These are phyloP conservation scores for Saimiri boliviensis DNA, from an alignment of 2,113 vertebrate genomes.

Conservation along the genomic window DNA sequence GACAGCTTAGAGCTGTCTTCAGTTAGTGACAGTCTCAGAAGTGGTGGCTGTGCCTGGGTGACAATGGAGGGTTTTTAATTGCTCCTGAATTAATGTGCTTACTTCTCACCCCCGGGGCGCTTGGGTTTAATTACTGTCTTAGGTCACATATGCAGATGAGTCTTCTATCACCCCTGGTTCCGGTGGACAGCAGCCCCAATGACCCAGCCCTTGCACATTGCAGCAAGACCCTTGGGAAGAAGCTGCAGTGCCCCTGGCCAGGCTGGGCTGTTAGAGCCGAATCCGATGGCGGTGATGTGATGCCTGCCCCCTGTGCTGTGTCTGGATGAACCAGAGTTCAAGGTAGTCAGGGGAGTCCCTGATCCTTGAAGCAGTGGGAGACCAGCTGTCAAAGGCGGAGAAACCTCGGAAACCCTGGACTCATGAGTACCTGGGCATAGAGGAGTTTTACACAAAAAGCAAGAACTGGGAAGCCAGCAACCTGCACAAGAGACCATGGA, in stretches of 20 bases:
- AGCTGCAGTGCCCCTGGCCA: not conserved
- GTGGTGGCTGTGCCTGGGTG: not conserved
- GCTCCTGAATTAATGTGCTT: slow-evolving; percentile 66
- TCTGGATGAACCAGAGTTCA: not conserved
- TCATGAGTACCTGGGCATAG: not conserved
- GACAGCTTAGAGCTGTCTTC: not conserved
- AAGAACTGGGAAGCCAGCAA: not conserved
- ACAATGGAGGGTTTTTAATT: slow-evolving; percentile 51
- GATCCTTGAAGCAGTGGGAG: not conserved
- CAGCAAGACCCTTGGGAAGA: not conserved
- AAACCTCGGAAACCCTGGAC: not conserved
- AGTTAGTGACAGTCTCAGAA: not conserved
- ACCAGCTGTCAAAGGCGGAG: not conserved
- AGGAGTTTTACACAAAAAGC: not conserved
- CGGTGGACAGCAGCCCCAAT: not conserved
- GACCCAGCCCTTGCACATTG: not conserved
- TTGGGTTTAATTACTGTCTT: slow-evolving; percentile 65
- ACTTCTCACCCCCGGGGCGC: slow-evolving; percentile 54
- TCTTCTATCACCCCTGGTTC: slow-evolving; percentile 19
- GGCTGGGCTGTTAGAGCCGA: not conserved
- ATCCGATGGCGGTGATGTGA: too few species aligned
- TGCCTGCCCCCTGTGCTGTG: not conserved
- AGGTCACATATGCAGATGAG: slow-evolving; percentile 61
- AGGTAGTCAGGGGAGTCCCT: not conserved
- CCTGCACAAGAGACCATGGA: fast-evolving